phyloP scores from a whole-genome alignment of 2,797 vertebrate genomes.

The Heliangelus exortis region DNA sequence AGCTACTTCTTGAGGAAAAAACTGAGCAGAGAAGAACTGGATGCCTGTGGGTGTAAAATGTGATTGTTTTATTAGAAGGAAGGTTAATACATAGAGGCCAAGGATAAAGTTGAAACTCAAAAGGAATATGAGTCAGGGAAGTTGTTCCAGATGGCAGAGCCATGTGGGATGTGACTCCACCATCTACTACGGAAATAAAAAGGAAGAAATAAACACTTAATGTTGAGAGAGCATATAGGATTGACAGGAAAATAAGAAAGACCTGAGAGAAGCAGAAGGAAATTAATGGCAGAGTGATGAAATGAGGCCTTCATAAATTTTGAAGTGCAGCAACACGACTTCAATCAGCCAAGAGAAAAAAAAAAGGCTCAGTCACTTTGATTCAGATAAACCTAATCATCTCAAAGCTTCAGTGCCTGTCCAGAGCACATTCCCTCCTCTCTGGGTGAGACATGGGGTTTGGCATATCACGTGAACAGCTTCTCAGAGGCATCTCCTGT shows the following conservation, averaged over 20 bases:
- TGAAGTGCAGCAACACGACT: background rate
- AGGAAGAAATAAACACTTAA: slow-evolving; percentile 39
- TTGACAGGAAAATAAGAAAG: slow-evolving; percentile 24
- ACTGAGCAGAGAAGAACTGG: background rate
- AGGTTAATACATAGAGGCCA: slow-evolving; percentile 41
- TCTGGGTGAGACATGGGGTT: background rate
- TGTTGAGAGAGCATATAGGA: background rate
- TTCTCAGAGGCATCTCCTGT: background rate
- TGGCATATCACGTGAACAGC: background rate
- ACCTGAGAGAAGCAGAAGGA: slow-evolving; percentile 1
- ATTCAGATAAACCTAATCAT: background rate
- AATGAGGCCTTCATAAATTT: slow-evolving; percentile 15
- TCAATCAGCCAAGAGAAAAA: background rate
- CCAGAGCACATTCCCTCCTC: background rate
- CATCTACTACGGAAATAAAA: slow-evolving; percentile 35
- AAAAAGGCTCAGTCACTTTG: background rate
- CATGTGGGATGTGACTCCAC: slow-evolving; percentile 36
- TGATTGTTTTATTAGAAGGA: slow-evolving; percentile 38
- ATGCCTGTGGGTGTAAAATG: slow-evolving; percentile 33
- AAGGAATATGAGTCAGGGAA: slow-evolving; percentile 54
- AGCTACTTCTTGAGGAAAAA: slow-evolving; percentile 2
- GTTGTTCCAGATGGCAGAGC: slow-evolving; percentile 52
- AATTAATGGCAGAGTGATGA: slow-evolving; percentile 31
- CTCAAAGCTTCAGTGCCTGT: background rate
- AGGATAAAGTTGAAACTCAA: slow-evolving; percentile 48